Evolutionary conservation across 2,797 vertebrate species (phyloP), one percentile per base, ranked within the genome.

Genomic region (Spinibarbus caldwelli): DNA sequence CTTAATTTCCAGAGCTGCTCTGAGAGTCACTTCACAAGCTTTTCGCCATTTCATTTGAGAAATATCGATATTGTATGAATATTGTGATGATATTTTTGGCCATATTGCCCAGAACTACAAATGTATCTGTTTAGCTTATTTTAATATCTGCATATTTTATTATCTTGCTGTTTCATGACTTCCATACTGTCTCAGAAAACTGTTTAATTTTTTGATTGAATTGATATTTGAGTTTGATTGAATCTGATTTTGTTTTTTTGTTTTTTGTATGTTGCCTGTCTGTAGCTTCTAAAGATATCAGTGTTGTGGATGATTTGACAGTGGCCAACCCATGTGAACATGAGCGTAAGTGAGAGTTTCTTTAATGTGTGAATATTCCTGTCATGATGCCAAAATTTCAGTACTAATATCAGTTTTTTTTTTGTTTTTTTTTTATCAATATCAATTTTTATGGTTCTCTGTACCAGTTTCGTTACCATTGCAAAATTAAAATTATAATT

Each of bases 231-330:
- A n/a, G n/a, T n/a, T n/a, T n/a, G n/a, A n/a, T n/a, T n/a, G n/a
- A n/a, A n/a, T 49, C 36, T 12, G 8, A 66, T 6, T 78, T 43
- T 26, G n/a, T n/a, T n/a, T n/a, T n/a, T n/a, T n/a, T n/a, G n/a
- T 45, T 88, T 15, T 89, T 84, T 71, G 81, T 66, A 12, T 77
- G 41, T 93, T 43, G 88, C 12, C 64, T 89, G 78, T 92, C 78
- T 89, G 8, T 91, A 97, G 96, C 96, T 91, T 94, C 95, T 81
- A 96, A 94, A 90, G 96, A 97, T 91, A 90, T 95, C 64, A 95
- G 95, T 83, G 95, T 95, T 21, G 95, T 95, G 26, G 97, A 97
- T 87, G 96, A 97, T 91, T 92, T 96, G 93, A 97, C 96, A 0
- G 88, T 96, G 86, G 95, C 94, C 0, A 95, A 94, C 86, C 94